phyloP scores from a whole-genome alignment of 2,888 invertebrate species.

The Hydropsyche betteni region DNA sequence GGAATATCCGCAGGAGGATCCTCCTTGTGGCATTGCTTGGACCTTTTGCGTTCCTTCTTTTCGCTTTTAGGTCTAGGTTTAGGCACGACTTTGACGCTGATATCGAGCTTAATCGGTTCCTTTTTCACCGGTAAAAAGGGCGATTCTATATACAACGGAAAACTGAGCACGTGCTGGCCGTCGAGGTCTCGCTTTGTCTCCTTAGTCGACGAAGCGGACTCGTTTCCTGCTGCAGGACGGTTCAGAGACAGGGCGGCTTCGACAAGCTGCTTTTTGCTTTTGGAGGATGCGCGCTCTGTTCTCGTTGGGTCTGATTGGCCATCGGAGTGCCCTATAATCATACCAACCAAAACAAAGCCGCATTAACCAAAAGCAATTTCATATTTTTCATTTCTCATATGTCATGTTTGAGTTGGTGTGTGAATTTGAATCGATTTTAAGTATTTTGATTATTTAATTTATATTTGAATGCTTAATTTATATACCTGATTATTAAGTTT shows the following conservation, averaged over 20 bases:
- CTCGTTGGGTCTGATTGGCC: conserved; percentile 67
- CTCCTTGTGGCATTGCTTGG: conserved; percentile 38
- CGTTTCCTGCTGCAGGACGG: conserved; percentile 64
- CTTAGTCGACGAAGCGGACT: conserved; percentile 69
- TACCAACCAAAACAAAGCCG: conserved; percentile 67
- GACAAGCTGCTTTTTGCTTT: conserved; percentile 44
- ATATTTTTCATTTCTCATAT: no score
- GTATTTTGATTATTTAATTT: no score
- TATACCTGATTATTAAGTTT: no score
- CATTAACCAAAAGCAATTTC: conserved; percentile 30
- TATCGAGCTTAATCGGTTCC: conserved; percentile 81
- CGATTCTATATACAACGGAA: conserved; percentile 67
- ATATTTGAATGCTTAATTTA: no score
- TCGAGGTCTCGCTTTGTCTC: conserved; percentile 66
- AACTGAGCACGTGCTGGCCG: conserved; percentile 59
- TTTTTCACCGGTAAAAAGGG: conserved; percentile 71
- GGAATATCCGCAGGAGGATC: conserved; percentile 16
- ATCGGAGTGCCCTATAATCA: conserved; percentile 65
- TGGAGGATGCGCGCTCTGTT: conserved; percentile 63
- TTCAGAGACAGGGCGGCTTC: conserved; percentile 54
- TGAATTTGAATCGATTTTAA: no score
- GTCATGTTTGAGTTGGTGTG: no score
- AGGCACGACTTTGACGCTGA: conserved; percentile 78
- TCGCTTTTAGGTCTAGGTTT: conserved; percentile 64
- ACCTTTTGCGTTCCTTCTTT: conserved; percentile 55